A percentile compares a stretch with the other conserved stretches of the same genome.
phyloP scores from a whole-genome alignment of 2,888 invertebrate genomes.

The Chymomyza amoena region DNA sequence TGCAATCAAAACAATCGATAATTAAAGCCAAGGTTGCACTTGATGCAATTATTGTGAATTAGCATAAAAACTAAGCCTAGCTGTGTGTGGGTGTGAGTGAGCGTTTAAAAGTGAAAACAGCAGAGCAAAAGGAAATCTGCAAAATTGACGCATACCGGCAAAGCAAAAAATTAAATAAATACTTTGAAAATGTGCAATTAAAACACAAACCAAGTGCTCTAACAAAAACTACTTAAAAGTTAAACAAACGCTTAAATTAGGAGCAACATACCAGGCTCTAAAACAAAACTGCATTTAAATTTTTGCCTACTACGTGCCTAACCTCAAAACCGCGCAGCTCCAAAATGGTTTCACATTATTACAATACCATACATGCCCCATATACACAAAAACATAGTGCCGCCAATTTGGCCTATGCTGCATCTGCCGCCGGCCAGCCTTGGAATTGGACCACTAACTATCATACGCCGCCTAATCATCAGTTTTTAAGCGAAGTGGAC shows the following conservation, averaged over 20 bases:
- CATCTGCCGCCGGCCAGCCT: constrained; percentile 69
- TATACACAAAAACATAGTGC: constrained; percentile 83
- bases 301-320: constrained; percentile 15
- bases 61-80: not conserved
- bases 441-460: constrained; percentile 80
- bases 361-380: constrained; percentile 81
- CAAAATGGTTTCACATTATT: constrained; percentile 85
- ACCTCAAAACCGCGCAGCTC: constrained; percentile 42
- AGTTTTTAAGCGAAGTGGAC: constrained; percentile 79
- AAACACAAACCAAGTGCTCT: constrained; percentile 13
- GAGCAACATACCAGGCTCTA: not conserved
- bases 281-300: not conserved
- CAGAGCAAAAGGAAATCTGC: not conserved
- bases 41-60: not conserved
- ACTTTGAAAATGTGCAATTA: constrained; percentile 49
- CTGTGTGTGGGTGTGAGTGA: not conserved
- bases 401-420: constrained; percentile 80
- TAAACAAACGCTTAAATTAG: not conserved
- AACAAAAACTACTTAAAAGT: not conserved
- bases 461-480: constrained; percentile 78
- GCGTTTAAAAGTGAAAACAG: not conserved
- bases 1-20: not conserved
- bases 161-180: not conserved
- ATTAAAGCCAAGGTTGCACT: not conserved
- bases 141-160: not conserved